Evolutionary conservation across 1,140 invertebrate species (phyloP), one percentile per base, ranked within the genome.

Genomic region (Trypoxylus dichotomus): DNA sequence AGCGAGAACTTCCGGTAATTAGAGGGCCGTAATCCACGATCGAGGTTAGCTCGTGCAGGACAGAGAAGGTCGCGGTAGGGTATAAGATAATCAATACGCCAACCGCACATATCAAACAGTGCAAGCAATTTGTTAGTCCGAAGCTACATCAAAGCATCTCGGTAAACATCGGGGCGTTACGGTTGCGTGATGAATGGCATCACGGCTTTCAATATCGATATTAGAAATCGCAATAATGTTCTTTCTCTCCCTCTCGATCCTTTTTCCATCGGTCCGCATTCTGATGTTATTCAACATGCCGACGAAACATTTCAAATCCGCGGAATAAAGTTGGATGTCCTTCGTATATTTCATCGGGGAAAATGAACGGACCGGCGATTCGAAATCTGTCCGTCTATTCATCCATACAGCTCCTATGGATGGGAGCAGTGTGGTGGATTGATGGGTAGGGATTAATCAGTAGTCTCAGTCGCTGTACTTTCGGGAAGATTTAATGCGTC

Each of bases 91-190:
- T 54, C 47, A 54, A 54, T 54, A 54, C 13, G 1, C 7, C 13
- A 19, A 54, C 15, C 5, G 15, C 47, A 54, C 13, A 54, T 54
- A 54, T 54, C 15, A 54, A 54, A 54, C 47, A 54, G 47, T 54
- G 47, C 47, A 54, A 54, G n/a, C 47, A 54, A 54, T 54, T 54
- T 54, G 47, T 54, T 54, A 54, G 47, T 54, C 47, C n/a, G 15
- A 2, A 54, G 47, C 47, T 54, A 54, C 47, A 54, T 54, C 47
- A 54, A 54, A 54, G 47, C 6, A 54, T 54, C 47, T 54, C 47
- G 47, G 47, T 19, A 54, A 54, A 54, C 47, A 54, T 54, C 47
- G 47, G 15, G 47, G 2, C 47, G 47, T 54, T 54, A 54, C 15
- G 15, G 15, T 54, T 54, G 13, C 47, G 47, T 54, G 47, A 54